These are phyloP conservation scores for Hormaphis cornu DNA, from an alignment of 1,140 invertebrate genomes.

Conservation along the genomic window DNA sequence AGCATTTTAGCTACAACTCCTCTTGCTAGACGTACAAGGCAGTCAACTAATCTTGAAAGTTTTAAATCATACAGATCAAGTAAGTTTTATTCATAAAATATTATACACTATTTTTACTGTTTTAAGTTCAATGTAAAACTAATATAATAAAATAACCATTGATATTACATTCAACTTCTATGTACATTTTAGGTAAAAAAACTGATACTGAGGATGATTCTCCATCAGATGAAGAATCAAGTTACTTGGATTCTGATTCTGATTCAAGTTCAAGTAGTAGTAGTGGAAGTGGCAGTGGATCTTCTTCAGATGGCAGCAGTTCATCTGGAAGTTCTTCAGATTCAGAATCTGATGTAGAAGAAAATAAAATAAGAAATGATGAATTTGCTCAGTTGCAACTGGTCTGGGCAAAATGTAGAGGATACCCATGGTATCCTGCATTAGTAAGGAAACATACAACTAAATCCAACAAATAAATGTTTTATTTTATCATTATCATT, in stretches of 20 bases:
- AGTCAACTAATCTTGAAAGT: constrained; percentile 47
- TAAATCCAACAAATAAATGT: not conserved
- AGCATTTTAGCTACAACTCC: not conserved
- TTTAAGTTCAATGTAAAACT: no score
- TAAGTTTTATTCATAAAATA: constrained; percentile 37
- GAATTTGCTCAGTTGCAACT: constrained; percentile 55
- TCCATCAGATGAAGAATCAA: constrained; percentile 40
- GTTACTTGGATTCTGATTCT: constrained; percentile 34
- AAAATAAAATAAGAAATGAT: constrained; percentile 36
- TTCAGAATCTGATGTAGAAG: constrained; percentile 16
- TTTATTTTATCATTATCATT: constrained; percentile 27
- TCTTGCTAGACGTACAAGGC: constrained; percentile 17
- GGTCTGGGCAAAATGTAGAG: constrained; percentile 93
- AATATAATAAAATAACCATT: no score
- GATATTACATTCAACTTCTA: not conserved
- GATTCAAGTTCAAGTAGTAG: not conserved
- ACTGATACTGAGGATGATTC: constrained; percentile 42
- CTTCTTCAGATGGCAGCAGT: constrained; percentile 27
- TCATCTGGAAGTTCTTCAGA: constrained; percentile 33
- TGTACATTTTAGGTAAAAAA: constrained; percentile 36
- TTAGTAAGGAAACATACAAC: constrained; percentile 49
- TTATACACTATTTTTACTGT: not conserved
- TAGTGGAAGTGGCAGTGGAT: not conserved
- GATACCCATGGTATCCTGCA: constrained; percentile 94
- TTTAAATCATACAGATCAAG: constrained; percentile 49